phyloP scores from a whole-genome alignment of 2,113 vertebrate species.

The Chaetodon auriga region DNA sequence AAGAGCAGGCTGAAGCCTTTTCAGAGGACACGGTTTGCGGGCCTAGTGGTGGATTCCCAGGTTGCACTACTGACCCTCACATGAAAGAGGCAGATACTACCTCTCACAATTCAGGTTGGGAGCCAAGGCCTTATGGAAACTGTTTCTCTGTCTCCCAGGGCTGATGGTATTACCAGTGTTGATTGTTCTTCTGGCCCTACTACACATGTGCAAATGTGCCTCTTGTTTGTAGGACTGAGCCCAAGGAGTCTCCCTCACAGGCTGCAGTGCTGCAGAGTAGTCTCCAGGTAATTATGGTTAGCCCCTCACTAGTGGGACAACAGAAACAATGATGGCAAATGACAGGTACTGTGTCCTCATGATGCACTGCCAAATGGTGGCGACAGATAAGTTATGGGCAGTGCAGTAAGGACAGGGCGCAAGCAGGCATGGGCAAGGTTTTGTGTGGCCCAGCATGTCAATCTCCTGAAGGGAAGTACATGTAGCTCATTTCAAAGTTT shows the following conservation, averaged over 20 bases:
- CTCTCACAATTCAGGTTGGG: not conserved
- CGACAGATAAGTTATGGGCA: conserved; percentile 13
- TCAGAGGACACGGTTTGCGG: not conserved
- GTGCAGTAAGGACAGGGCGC: conserved; percentile 10
- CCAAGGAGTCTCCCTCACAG: not conserved
- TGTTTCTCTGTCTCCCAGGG: not conserved
- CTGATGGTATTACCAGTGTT: not conserved
- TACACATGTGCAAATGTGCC: not conserved
- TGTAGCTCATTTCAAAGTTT: not conserved
- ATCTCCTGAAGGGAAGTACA: conserved; percentile 7
- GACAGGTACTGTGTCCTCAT: not conserved
- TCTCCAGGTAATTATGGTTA: conserved; percentile 6
- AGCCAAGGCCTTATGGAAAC: not conserved
- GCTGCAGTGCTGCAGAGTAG: not conserved
- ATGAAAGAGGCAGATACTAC: not conserved
- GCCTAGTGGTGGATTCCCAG: not conserved
- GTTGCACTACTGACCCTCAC: not conserved
- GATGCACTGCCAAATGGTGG: conserved; percentile 22
- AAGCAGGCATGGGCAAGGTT: not conserved
- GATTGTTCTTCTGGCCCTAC: not conserved
- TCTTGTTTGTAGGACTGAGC: not conserved
- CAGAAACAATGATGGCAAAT: conserved; percentile 38
- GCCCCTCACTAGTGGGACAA: not conserved
- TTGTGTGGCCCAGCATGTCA: conserved; percentile 8
- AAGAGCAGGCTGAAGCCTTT: not conserved